phyloP scores from a whole-genome alignment of 2,113 vertebrate genomes.

The Pungitius pungitius region DNA sequence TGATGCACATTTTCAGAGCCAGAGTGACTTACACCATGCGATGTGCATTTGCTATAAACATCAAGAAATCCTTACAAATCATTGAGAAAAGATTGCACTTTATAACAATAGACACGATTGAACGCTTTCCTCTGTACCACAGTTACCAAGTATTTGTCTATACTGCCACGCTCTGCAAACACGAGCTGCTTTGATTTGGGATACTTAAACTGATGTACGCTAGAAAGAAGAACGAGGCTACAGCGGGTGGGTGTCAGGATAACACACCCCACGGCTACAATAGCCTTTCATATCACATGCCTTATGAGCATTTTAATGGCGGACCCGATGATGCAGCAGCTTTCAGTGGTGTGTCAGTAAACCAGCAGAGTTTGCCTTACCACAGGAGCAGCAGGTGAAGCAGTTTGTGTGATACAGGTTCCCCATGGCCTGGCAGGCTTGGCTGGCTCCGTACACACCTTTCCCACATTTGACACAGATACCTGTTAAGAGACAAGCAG shows the following conservation, averaged over 20 bases:
- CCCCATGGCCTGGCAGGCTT: conserved; percentile 98
- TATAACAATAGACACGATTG: conserved; percentile 1
- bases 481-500: conserved; percentile 78
- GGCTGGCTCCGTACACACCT: conserved; percentile 96
- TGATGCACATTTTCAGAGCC: background rate
- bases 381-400: conserved; percentile 98
- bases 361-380: conserved; percentile 88
- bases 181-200: background rate
- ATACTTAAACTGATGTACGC: background rate
- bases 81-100: background rate
- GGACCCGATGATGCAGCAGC: background rate
- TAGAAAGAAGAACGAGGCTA: background rate
- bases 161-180: background rate
- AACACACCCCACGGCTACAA: background rate
- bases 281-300: background rate
- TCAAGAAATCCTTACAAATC: background rate
- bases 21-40: background rate
- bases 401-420: conserved; percentile 98
- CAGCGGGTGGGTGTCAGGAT: too few relatives aligned
- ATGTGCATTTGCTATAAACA: background rate
- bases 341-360: background rate
- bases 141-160: background rate
- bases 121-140: background rate
- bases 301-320: background rate
- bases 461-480: conserved; percentile 98